Base-by-base conservation (phyloP, 2,888 invertebrate species). In the Ophion ventricosus region DNA sequence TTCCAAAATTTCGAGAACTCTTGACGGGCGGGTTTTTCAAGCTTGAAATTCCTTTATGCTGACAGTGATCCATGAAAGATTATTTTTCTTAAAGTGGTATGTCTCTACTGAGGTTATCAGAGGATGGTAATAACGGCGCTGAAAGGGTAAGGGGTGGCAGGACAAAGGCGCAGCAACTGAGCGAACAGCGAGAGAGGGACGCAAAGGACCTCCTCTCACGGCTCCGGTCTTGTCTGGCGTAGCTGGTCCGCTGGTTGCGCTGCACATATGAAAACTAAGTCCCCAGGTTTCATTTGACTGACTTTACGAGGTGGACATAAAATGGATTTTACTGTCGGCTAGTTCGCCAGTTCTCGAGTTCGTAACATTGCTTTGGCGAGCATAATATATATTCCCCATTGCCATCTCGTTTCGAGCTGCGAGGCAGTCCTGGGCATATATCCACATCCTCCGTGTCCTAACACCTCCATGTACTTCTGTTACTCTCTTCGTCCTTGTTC, bases 291-390 rank as follows among this genome's bases (percentile, higher is more conserved):
- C 92, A 92, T 92, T 92, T 91, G 92, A 92, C 92, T 92, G 92
- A 90, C 92, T 92, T 92, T 92, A 92, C 92, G 92, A 92, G 91
- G 87, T 85, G 90, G 91, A 91, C 92, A 92, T 92, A 92, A 92
- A 92, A 91, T 91, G 92, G 91, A 92, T 92, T 92, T 92, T 92
- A 92, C 91, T 92, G 92, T 92, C 92, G 92, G 92, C 92, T 92
- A 92, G 92, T 92, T 92, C 92, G 91, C 92, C 91, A 92, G 92
- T 92, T 92, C 91, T 92, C 91, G 90, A 92, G 91, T 92, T 91
- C 90, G 91, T 91, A 92, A 92, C 92, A 90, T 91, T 91, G 92
- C 92, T 91, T 91, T 90, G 89, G 88, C 89, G 89, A 89, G 88
- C 88, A 90, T 91, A 90, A 90, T 90, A 91, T 88, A 90, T 82